Percentiles rank a stretch among this genome's conserved stretches.
Conservation (phyloP, 2,113 vertebrate species). For the Acrocephalus kingi region DNA sequence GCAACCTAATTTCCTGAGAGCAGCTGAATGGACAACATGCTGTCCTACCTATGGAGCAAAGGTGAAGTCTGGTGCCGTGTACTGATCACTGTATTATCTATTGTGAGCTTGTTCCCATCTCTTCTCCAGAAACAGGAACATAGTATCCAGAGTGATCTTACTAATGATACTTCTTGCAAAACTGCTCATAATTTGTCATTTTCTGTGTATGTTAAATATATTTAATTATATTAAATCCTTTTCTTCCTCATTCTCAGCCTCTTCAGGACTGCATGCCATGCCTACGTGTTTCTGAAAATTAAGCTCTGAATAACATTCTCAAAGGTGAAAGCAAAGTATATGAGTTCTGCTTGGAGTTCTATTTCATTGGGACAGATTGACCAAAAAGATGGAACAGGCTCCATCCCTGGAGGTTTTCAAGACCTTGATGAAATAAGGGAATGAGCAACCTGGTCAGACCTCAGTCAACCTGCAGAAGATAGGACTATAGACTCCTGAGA, state of each 20-base stretch:
- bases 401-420: neutral
- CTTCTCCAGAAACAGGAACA: neutral
- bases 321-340: neutral
- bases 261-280: neutral
- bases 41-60: neutral
- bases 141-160: neutral
- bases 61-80: neutral
- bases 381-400: fast-evolving
- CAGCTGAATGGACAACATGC: neutral
- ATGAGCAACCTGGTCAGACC: neutral
- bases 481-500: neutral
- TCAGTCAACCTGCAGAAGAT: neutral
- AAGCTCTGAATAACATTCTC: neutral
- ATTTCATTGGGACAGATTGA: neutral
- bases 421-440: neutral
- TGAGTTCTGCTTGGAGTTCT: neutral
- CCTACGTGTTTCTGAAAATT: neutral
- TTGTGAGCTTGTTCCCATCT: neutral
- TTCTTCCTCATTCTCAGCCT: neutral
- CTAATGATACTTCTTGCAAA: neutral
- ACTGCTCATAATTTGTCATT: neutral
- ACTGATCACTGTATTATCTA: neutral
- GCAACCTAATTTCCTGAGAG: neutral
- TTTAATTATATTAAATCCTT: neutral
- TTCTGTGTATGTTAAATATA: neutral